These are phyloP conservation scores for Synergus gifuensis DNA, from an alignment of 2,888 invertebrate species.

Conservation along the genomic window DNA sequence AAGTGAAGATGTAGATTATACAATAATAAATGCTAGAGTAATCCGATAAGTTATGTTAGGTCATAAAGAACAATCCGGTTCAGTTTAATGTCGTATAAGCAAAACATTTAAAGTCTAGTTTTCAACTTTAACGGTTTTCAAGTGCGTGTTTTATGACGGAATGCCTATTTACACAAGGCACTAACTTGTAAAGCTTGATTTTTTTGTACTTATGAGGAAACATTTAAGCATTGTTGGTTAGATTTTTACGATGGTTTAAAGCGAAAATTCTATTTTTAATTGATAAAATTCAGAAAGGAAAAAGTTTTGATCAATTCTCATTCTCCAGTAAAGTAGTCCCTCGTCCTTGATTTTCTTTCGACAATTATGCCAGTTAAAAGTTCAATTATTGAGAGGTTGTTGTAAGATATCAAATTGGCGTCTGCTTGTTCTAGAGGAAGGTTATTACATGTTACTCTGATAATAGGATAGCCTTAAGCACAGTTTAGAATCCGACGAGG, in stretches of 20 bases:
- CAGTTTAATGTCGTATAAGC: constrained; percentile 14
- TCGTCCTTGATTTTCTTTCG: too few species aligned
- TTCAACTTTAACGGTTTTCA: constrained; percentile 22
- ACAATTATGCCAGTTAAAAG: too few species aligned
- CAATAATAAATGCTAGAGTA: not conserved
- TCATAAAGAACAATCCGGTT: constrained; percentile 30
- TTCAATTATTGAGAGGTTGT: too few species aligned
- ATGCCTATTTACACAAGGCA: constrained; percentile 19
- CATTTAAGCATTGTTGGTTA: too few species aligned
- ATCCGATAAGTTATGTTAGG: constrained; percentile 1
- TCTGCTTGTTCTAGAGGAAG: not conserved
- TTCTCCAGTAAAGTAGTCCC: too few species aligned
- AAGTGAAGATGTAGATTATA: not conserved
- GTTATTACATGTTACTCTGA: not conserved
- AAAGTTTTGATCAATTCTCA: too few species aligned
- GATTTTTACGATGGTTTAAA: too few species aligned
- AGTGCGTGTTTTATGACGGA: constrained; percentile 26
- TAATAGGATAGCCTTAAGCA: constrained; percentile 16
- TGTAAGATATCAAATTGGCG: not conserved
- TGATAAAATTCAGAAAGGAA: too few species aligned
- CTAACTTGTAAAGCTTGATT: too few species aligned
- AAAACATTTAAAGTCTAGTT: constrained; percentile 28
- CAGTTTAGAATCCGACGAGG: constrained; percentile 35
- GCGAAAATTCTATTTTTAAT: too few species aligned
- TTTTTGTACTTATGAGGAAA: too few species aligned